Evolutionary conservation across 2,888 invertebrate species (phyloP), one percentile per base, ranked within the genome.

Genomic region (Drosophila silvestris): DNA sequence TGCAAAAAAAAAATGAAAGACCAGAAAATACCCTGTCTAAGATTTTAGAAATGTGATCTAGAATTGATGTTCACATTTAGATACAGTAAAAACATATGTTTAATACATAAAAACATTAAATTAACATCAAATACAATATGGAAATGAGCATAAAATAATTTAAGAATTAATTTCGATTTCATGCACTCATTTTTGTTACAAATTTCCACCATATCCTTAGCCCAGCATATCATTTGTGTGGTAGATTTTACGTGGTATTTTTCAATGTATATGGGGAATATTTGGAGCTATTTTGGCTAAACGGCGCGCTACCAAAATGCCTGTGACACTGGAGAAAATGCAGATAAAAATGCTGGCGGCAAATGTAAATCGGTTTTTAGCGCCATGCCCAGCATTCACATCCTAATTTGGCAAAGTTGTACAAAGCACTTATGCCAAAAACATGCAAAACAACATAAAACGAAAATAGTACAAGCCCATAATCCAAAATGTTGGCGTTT

Each of bases 281-380:
- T 61, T 30, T 50, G 0, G 4, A 61, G 61, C 71, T 62, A 54
- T 76, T 71, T 71, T 39, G 32, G 68, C 54, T 63, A 67, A 70
- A 74, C 74, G 77, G 72, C 68, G 66, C 69, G 60, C 66, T 81
- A 69, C 72, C 77, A 79, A 79, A 81, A 72, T 67, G 81, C 59
- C 69, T 77, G 79, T 77, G 66, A 77, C 77, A 77, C 77, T 72
- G 57, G n/a, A 26, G 47, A 70, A 79, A 81, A 70, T 75, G 70
- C 75, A 68, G 76, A 79, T 80, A 79, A 79, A 80, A 79, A n/a
- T 63, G 67, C 59, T 80, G 80, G n/a, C 70, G 66, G 76, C 70
- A 64, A 78, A 78, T 79, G 84, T 74, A 83, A 89, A 89, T 89
- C 87, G 89, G 16, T 57, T 74, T 89, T 70, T 57, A 56, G 73